phyloP scores from a whole-genome alignment of 2,888 invertebrate genomes.

The Temnothorax unifasciatus region DNA sequence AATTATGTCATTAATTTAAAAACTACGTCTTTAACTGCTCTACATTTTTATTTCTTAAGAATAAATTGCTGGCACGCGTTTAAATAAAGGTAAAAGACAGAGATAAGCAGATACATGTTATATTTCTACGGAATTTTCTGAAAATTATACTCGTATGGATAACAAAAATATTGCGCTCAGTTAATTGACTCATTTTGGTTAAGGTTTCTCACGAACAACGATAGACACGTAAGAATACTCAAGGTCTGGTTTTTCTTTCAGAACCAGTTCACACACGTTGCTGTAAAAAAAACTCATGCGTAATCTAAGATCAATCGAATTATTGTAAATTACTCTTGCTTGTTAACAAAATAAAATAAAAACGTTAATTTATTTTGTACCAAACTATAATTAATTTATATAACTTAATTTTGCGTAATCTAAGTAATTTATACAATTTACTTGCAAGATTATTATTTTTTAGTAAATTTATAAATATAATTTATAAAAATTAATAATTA shows the following conservation, averaged over 20 bases:
- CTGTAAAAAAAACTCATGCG: neutral
- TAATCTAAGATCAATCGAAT: neutral
- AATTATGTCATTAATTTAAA: neutral
- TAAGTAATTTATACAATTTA: neutral
- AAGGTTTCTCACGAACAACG: neutral
- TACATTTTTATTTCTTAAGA: neutral
- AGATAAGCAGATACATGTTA: neutral
- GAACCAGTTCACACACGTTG: conserved; percentile 15
- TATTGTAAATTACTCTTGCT: neutral
- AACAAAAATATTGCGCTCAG: neutral
- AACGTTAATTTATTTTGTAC: neutral
- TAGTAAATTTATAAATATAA: conserved; percentile 6
- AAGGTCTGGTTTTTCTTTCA: neutral
- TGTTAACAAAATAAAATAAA: neutral
- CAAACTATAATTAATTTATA: neutral
- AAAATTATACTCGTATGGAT: neutral
- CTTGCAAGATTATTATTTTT: neutral
- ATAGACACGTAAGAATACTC: neutral
- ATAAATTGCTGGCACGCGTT: neutral
- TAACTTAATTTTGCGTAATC: neutral
- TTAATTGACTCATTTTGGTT: neutral
- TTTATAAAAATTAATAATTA: neutral
- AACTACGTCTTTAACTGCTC: neutral
- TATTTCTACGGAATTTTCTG: neutral
- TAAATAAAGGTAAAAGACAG: neutral